phyloP scores from a whole-genome alignment of 1,140 invertebrate genomes.

The Aleiodes sp. region DNA sequence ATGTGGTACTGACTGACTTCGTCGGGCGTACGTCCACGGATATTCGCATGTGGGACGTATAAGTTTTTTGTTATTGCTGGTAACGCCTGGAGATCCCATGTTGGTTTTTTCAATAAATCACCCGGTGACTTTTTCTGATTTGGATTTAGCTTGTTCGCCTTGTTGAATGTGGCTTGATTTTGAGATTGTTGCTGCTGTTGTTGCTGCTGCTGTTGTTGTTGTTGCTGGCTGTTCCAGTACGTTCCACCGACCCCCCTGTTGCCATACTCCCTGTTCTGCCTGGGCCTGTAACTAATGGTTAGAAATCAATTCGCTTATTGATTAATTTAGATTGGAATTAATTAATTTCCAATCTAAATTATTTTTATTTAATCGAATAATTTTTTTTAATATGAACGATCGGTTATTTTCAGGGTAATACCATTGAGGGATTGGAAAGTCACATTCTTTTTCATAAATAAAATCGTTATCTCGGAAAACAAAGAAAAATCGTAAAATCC shows the following conservation, averaged over 20 bases:
- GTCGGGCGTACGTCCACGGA: slow-evolving; percentile 74
- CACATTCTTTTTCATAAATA: too few species aligned
- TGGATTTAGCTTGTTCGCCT: slow-evolving; percentile 52
- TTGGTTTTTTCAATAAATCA: slow-evolving; percentile 81
- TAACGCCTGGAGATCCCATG: slow-evolving; percentile 82
- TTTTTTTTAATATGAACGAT: too few species aligned
- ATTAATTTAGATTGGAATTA: too few species aligned
- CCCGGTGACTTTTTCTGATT: slow-evolving; percentile 75
- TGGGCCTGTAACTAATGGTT: slow-evolving; percentile 54
- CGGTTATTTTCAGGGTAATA: too few species aligned
- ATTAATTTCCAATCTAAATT: too few species aligned
- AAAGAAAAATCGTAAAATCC: too few species aligned
- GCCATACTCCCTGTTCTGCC: slow-evolving; percentile 57
- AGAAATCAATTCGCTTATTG: neutral
- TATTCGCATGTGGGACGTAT: slow-evolving; percentile 85
- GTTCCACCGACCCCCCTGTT: slow-evolving; percentile 57
- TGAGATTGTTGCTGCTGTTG: slow-evolving; percentile 52
- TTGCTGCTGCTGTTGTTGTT: slow-evolving; percentile 44
- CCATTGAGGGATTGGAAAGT: too few species aligned
- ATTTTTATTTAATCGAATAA: too few species aligned
- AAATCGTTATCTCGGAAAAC: too few species aligned
- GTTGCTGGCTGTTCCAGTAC: slow-evolving; percentile 63
- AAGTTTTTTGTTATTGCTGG: slow-evolving; percentile 92
- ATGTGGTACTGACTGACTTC: slow-evolving; percentile 80
- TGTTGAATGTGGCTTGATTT: neutral